Conservation (phyloP, 2,113 vertebrate species). For the Anser cygnoides region DNA sequence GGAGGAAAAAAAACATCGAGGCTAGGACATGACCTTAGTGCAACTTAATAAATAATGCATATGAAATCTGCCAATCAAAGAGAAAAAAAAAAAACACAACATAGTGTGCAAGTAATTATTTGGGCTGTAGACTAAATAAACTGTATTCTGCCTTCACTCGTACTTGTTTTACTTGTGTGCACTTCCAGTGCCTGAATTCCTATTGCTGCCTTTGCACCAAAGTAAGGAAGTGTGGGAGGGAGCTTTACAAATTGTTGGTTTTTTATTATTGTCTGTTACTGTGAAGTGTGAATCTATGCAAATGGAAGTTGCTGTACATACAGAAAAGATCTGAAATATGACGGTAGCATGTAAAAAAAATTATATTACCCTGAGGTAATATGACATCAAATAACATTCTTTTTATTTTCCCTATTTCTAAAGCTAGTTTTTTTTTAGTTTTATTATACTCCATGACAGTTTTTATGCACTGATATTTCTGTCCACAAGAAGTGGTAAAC, state of each 20-base stretch:
- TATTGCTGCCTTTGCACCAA: not conserved
- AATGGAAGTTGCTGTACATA: not conserved
- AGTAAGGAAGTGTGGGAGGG: not conserved
- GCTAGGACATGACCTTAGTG: not conserved
- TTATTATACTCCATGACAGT: not conserved
- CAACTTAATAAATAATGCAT: conserved; percentile 46
- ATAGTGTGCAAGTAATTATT: not conserved
- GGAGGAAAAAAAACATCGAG: not conserved
- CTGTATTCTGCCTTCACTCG: not conserved
- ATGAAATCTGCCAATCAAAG: not conserved
- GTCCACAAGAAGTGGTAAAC: not conserved
- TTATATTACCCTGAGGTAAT: not conserved
- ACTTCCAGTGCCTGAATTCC: not conserved
- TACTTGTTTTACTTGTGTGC: not conserved
- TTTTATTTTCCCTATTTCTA: not conserved
- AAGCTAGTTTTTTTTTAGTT: not conserved
- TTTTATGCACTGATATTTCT: not conserved
- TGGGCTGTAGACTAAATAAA: not conserved
- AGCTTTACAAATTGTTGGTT: not conserved
- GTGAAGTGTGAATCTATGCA: not conserved
- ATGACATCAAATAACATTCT: not conserved
- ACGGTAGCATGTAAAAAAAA: not conserved
- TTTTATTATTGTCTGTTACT: not conserved
- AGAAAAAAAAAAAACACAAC: not conserved
- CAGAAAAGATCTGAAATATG: not conserved